Evolutionary conservation across 2,797 vertebrate genomes (phyloP), one percentile per base, ranked within the genome.

Genomic region (Oreochromis mossambicus): DNA sequence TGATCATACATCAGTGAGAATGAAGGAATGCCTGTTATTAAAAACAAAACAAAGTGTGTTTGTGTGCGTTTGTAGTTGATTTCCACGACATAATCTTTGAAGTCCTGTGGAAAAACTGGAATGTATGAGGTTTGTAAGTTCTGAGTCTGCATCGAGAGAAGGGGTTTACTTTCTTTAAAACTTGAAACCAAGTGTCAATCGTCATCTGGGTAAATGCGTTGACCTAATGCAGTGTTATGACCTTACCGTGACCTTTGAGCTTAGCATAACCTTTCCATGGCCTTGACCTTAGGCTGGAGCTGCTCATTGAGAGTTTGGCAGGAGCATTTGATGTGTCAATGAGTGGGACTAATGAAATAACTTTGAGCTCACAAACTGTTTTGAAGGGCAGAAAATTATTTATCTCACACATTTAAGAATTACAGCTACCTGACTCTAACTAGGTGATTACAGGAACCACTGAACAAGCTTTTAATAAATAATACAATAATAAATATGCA

Each of bases 191-290:
- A 78, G 34, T 38, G 24, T 82, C 82, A 63, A 58, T 82, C 2
- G 55, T 86, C 79, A 26, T 83, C 52, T 78, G 83, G 46, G 75
- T 85, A 36, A 63, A 82, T 14, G 70, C 2, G 34, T 79, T 84
- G 83, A 90, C 78, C 81, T 68, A 80, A 90, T 87, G 85, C 84
- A 83, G 91, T 86, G 86, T 88, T 89, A 46, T 86, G 70, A 91
- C 85, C 86, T 94, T 80, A 89, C 90, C 91, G 91, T 88, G 91
- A 92, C 94, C 94, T 95, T 94, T 83, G 83, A 88, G 32, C 82
- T 85, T 77, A 88, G 82, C 79, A 58, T 79, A 75, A 91, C 85
- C 86, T 94, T 80, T 90, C 90, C 91, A 93, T 91, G 92, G 92
- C 94, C 94, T 95, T 94, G 86, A 94, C 90, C 88, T 92, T 87